Percentiles rank a stretch among this genome's conserved stretches.
These are phyloP conservation scores for Octopus bimaculoides DNA, from an alignment of 1,140 invertebrate species.

Conservation along the genomic window DNA sequence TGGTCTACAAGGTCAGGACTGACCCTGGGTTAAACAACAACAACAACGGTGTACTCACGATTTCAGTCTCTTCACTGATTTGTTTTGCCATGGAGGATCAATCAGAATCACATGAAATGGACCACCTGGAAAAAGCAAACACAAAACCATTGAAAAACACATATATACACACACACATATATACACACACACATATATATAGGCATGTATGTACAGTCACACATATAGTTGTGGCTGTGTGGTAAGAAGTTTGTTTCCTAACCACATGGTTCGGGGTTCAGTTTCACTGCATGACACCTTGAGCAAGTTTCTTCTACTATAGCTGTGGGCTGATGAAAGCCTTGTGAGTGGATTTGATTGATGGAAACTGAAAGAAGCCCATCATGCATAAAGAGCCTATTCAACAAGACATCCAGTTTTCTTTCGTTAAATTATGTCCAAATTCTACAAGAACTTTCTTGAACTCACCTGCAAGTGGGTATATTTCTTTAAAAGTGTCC, in stretches of 20 bases:
- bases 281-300: background rate
- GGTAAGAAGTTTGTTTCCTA: too few relatives aligned
- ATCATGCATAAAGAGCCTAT: background rate
- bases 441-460: background rate
- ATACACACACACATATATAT: too few relatives aligned
- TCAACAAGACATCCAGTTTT: background rate
- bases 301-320: background rate
- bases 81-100: constrained; percentile 94
- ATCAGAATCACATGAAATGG: constrained; percentile 78
- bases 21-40: background rate
- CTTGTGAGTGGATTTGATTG: background rate
- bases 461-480: background rate
- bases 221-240: too few relatives aligned
- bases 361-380: background rate
- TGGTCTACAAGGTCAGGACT: background rate
- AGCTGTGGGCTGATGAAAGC: background rate
- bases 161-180: too few relatives aligned
- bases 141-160: too few relatives aligned
- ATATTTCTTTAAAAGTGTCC: background rate
- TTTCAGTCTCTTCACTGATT: constrained; percentile 80
- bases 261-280: background rate
- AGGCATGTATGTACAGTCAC: too few relatives aligned
- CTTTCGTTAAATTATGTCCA: background rate
- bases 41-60: constrained; percentile 56
- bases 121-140: background rate